Evolutionary conservation across 23 tunicate genomes (phyloP).

Genomic region (Ascidia mentula): DNA sequence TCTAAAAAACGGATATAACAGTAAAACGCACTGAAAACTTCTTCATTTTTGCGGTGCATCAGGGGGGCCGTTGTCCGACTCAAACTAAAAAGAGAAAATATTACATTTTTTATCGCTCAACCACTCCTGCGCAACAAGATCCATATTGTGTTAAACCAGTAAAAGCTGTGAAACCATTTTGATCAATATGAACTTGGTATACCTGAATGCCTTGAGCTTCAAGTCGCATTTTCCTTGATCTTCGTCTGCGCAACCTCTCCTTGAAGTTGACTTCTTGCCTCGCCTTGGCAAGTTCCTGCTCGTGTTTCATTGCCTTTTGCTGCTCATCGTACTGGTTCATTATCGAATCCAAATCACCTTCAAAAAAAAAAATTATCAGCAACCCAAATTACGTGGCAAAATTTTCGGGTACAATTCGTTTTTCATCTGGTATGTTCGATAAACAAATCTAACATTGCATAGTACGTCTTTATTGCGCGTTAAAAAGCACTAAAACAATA

Average conservation of each 20-base stretch:
- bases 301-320: slow-evolving; percentile 26
- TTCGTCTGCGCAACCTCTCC: slow-evolving; percentile 43
- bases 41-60: neutral
- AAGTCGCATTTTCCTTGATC: slow-evolving; percentile 53
- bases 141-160: too few species aligned
- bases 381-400: too few species aligned
- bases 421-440: neutral
- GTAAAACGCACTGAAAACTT: too few species aligned
- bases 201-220: slow-evolving; percentile 34
- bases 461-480: too few species aligned
- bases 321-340: slow-evolving; percentile 66
- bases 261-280: slow-evolving; percentile 58
- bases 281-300: slow-evolving; percentile 55
- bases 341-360: slow-evolving; percentile 63
- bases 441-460: neutral
- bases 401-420: neutral
- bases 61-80: neutral
- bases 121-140: too few species aligned
- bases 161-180: too few species aligned
- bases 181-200: too few species aligned
- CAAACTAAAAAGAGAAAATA: neutral
- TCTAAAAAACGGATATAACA: too few species aligned
- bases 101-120: too few species aligned
- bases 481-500: too few species aligned
- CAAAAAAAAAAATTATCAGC: too few species aligned